phyloP scores from a whole-genome alignment of 2,888 invertebrate species.

The Pteria penguin region DNA sequence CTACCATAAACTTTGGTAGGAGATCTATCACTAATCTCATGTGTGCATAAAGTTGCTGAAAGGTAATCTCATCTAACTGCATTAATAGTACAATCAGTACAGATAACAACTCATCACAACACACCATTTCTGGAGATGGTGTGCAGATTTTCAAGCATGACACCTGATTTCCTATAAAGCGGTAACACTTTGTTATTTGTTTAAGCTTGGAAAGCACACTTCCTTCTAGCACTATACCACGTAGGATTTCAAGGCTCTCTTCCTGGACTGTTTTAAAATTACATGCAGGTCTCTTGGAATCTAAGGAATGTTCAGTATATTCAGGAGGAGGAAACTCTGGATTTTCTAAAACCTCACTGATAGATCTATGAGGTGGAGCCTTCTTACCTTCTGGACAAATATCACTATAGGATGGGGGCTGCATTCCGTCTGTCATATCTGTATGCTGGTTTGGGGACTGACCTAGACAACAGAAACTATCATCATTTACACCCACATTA shows the following conservation, averaged over 20 bases:
- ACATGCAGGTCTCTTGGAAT: neutral
- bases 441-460: neutral
- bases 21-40: conserved; percentile 66
- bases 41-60: conserved; percentile 64
- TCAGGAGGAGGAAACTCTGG: neutral
- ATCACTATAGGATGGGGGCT: neutral
- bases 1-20: conserved; percentile 68
- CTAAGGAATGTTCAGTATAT: neutral
- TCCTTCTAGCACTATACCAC: neutral
- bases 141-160: conserved; percentile 31
- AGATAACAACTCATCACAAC: conserved; percentile 66
- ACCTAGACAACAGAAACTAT: neutral
- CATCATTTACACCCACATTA: neutral
- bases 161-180: conserved; percentile 49
- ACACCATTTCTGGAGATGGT: conserved; percentile 40
- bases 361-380: neutral
- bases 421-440: neutral
- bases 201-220: conserved; percentile 47
- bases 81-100: conserved; percentile 67
- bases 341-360: too few species aligned
- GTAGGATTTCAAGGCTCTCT: neutral
- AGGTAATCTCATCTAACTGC: conserved; percentile 50
- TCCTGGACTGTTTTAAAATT: neutral
- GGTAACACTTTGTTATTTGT: conserved; percentile 53
- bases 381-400: neutral